phyloP scores from a whole-genome alignment of 2,797 vertebrate species.

The Tapera naevia region DNA sequence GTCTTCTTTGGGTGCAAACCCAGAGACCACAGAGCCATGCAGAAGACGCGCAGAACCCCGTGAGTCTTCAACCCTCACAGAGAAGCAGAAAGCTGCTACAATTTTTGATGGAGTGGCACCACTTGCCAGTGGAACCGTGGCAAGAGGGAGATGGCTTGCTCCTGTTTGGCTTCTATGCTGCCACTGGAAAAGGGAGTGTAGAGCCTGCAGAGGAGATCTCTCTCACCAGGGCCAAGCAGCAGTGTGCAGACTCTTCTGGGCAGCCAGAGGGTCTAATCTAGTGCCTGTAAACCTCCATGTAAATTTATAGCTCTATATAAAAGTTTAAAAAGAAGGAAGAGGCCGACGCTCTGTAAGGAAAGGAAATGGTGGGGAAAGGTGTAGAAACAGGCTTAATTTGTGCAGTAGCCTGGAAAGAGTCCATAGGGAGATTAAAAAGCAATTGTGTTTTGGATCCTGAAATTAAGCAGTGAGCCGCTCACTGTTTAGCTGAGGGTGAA shows the following conservation, averaged over 20 bases:
- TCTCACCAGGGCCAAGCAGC: neutral
- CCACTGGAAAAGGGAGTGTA: neutral
- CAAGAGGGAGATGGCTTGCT: neutral
- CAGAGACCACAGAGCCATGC: neutral
- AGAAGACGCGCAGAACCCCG: neutral
- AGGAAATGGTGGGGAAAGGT: slow-evolving; percentile 50
- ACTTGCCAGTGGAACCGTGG: neutral
- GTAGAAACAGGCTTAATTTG: slow-evolving; percentile 45
- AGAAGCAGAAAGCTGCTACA: neutral
- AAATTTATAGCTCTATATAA: neutral
- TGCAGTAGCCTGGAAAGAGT: slow-evolving; percentile 62
- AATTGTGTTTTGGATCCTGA: slow-evolving; percentile 63
- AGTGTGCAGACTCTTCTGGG: neutral
- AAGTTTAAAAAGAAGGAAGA: slow-evolving; percentile 44
- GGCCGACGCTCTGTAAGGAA: neutral
- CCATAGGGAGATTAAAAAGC: slow-evolving; percentile 59
- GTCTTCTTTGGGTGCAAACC: neutral
- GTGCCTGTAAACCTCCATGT: neutral
- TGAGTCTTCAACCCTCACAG: rapidly evolving
- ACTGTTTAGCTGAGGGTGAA: slow-evolving; percentile 44
- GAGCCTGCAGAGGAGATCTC: neutral
- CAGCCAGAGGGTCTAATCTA: neutral
- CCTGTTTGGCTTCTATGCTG: rapidly evolving
- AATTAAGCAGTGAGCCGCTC: slow-evolving; percentile 31
- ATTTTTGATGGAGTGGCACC: neutral